Evolutionary conservation across 1,140 invertebrate species (phyloP).

Genomic region (Oncopodura yosiiana): DNA sequence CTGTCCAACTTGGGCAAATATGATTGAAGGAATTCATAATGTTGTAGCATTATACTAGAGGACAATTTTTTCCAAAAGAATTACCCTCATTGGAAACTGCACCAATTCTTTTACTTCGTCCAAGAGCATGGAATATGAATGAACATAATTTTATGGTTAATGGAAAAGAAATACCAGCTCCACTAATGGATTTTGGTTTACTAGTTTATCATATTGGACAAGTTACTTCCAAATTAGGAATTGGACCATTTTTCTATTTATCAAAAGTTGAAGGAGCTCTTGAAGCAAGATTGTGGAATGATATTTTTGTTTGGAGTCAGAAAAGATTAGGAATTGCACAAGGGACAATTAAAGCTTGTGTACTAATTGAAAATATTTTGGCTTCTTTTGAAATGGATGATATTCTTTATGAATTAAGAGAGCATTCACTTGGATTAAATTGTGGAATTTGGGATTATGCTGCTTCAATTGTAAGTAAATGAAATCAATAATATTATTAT

Average conservation of each 20-base stretch:
- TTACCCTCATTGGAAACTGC: constrained; percentile 45
- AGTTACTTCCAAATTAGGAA: constrained; percentile 44
- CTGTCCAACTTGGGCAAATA: constrained; percentile 61
- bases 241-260: constrained; percentile 57
- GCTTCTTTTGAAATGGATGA: constrained; percentile 59
- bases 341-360: constrained; percentile 59
- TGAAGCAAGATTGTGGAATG: constrained; percentile 59
- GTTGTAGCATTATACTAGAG: constrained; percentile 47
- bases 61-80: constrained; percentile 18
- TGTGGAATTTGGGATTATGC: constrained; percentile 69
- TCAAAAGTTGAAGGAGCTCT: constrained; percentile 56
- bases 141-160: constrained; percentile 59
- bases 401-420: constrained; percentile 54
- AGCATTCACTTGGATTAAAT: constrained; percentile 60
- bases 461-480: constrained; percentile 59
- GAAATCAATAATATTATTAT: constrained; percentile 44
- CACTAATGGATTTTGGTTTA: constrained; percentile 58
- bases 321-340: constrained; percentile 45
- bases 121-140: constrained; percentile 63
- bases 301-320: constrained; percentile 61
- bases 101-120: constrained; percentile 56
- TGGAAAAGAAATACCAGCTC: constrained; percentile 54
- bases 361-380: constrained; percentile 61
- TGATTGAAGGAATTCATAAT: constrained; percentile 52
- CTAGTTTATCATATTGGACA: constrained; percentile 56